These are phyloP conservation scores for Acrocyrtus sp. DNA, from an alignment of 2,888 invertebrate species.

Conservation along the genomic window DNA sequence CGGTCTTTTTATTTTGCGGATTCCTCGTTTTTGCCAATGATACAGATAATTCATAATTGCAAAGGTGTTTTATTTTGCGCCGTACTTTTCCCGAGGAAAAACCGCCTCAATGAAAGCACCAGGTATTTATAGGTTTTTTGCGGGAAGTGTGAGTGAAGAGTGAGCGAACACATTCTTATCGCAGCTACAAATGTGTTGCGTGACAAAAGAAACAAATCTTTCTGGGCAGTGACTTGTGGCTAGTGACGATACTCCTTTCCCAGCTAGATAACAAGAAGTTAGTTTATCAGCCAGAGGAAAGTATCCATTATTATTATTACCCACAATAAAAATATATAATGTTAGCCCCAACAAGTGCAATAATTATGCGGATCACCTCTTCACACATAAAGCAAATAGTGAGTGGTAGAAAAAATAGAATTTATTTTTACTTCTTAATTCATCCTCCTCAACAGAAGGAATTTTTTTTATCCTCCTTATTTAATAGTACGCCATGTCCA, in stretches of 20 bases:
- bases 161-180: conserved; percentile 21
- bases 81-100: neutral
- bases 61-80: no score
- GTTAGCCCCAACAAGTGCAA: no score
- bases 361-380: no score
- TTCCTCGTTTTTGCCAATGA: conserved; percentile 7
- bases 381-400: neutral
- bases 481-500: no score
- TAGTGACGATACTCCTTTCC: no score
- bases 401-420: no score
- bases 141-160: conserved; percentile 4
- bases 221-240: neutral
- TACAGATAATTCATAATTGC: conserved; percentile 22
- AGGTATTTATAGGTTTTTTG: neutral
- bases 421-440: no score
- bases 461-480: no score
- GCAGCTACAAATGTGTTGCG: conserved; percentile 24
- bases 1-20: conserved; percentile 43
- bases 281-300: neutral
- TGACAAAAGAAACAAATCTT: conserved; percentile 34
- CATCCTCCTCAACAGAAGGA: no score
- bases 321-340: no score
- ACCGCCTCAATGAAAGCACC: neutral
- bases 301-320: neutral
- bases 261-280: neutral